phyloP scores from a whole-genome alignment of 2,113 vertebrate genomes.

The Lathamus discolor region DNA sequence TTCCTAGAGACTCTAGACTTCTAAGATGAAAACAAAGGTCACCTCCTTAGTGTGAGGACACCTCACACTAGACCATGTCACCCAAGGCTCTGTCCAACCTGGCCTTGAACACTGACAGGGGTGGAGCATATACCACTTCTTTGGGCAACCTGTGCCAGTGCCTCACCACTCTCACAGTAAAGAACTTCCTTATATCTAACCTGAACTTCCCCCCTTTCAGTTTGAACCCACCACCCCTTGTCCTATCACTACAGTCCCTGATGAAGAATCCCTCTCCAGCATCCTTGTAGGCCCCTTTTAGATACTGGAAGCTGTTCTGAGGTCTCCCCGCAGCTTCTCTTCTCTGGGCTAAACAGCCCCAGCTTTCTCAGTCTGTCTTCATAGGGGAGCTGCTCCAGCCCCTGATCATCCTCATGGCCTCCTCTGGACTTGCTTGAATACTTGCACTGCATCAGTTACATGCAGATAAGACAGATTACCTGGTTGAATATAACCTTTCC shows the following conservation, averaged over 20 bases:
- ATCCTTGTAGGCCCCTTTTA: background rate
- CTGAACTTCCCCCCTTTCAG: background rate
- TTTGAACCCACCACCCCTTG: background rate
- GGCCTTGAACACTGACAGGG: background rate
- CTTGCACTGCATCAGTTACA: background rate
- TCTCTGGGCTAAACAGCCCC: background rate
- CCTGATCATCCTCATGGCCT: background rate
- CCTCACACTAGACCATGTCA: background rate
- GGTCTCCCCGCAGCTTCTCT: background rate
- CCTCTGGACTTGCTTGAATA: background rate
- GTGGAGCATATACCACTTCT: background rate
- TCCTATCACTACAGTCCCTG: background rate
- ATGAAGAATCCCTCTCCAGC: background rate
- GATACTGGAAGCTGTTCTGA: background rate
- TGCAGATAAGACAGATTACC: background rate
- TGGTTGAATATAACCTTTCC: background rate
- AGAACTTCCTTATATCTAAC: background rate
- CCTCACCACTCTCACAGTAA: background rate
- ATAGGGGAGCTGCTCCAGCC: background rate
- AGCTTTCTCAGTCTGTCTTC: background rate
- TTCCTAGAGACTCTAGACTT: background rate
- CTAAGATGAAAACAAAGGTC: background rate
- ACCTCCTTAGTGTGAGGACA: background rate
- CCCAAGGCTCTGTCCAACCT: background rate
- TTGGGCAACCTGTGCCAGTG: background rate